Evolutionary conservation across 1,140 invertebrate species (phyloP).

Genomic region (Trichogramma pretiosum): DNA sequence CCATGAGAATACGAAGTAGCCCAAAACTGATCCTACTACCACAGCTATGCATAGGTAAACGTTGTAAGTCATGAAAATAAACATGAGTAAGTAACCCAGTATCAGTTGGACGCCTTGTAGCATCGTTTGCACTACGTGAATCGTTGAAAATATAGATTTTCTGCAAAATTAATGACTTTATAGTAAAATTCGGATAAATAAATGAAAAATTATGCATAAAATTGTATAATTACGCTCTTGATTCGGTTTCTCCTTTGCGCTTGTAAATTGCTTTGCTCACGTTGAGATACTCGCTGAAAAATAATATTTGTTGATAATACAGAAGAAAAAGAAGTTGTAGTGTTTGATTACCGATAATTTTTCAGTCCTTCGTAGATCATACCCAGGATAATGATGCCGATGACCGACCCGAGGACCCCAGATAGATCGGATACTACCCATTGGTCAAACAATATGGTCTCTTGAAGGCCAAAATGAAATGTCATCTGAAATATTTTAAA

Average conservation of each 20-base stretch:
- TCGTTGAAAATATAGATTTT: constrained; percentile 35
- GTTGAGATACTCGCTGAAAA: constrained; percentile 28
- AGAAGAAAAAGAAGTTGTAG: neutral
- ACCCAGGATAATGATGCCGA: constrained; percentile 32
- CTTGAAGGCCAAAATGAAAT: constrained; percentile 36
- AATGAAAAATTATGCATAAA: too few species aligned
- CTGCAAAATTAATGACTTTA: constrained; percentile 30
- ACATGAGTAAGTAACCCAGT: constrained; percentile 62
- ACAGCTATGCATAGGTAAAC: constrained; percentile 59
- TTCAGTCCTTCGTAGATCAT: constrained; percentile 37
- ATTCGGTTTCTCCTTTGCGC: neutral
- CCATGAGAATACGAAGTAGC: constrained; percentile 62
- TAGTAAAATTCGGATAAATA: too few species aligned
- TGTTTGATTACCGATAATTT: constrained; percentile 32
- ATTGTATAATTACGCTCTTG: constrained; percentile 18
- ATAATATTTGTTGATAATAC: neutral
- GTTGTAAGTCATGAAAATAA: constrained; percentile 73
- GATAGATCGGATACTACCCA: constrained; percentile 30
- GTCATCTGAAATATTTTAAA: constrained; percentile 26
- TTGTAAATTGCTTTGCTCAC: constrained; percentile 9
- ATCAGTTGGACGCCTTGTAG: constrained; percentile 59
- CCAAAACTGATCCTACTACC: constrained; percentile 51
- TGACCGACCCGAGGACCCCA: constrained; percentile 31
- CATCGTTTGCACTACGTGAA: constrained; percentile 53
- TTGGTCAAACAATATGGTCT: constrained; percentile 34